Base-by-base conservation (phyloP, 2,888 invertebrate species). In the Graphium colonna region DNA sequence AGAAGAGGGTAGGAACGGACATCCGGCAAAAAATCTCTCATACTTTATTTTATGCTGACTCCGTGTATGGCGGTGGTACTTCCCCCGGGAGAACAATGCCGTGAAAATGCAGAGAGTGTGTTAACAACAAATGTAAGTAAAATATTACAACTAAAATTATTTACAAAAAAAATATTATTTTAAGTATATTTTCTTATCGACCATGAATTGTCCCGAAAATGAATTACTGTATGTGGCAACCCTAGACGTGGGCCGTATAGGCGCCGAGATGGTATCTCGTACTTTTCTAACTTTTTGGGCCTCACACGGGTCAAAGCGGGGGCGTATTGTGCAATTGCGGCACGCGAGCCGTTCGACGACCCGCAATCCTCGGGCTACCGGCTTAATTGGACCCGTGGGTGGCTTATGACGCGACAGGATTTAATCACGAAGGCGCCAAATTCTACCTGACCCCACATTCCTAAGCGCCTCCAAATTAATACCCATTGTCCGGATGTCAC, bases 371-470 rank as follows among this genome's bases (percentile, higher is more conserved):
- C 68, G 68, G 75, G 76, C 84, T 84, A 83, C 84, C 85, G 82
- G 80, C 86, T 82, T 85, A 85, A 85, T 86, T 82, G 82, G 80
- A 75, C 70, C 77, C 81, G 86, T 87, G 86, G 88, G 87, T 86
- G 85, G 86, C 86, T 81, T 84, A 85, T 85, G 85, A 87, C 81
- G 85, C 77, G 84, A 78, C 82, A 82, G 82, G 86, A 85, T 82
- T 75, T 79, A 82, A 85, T 87, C 83, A 83, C 84, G 85, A 86
- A 87, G 84, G 86, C 84, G 87, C 83, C 82, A 87, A 88, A 82
- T 76, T 84, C 77, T 88, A 89, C 88, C 88, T 88, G 88, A 75
- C 68, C 63, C 82, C 79, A 81, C 87, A 87, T 86, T 86, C 85
- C 82, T 85, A 75, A 74, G 72, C 73, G 70, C 79, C 84, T 77